These are phyloP conservation scores for Hozukius guyotensis DNA, from an alignment of 2,797 vertebrate genomes.

Conservation along the genomic window DNA sequence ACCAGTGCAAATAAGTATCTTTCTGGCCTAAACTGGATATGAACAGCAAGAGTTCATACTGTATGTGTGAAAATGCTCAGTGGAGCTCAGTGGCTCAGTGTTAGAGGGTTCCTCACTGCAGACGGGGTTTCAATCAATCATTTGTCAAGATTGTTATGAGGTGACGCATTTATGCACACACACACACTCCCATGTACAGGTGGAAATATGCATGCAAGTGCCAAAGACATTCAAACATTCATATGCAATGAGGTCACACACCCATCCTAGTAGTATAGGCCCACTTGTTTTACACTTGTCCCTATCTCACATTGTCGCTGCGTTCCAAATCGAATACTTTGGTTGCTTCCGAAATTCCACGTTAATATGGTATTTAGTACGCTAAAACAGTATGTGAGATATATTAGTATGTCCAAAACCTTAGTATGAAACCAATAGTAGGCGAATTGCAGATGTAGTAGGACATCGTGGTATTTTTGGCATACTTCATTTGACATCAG, in stretches of 20 bases:
- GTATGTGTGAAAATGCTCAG: no score
- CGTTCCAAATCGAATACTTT: no score
- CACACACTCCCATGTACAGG: background rate
- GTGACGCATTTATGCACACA: background rate
- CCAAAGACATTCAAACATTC: background rate
- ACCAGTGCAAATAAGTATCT: background rate
- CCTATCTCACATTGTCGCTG: no score
- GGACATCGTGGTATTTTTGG: rapidly evolving
- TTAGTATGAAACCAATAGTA: no score
- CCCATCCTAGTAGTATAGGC: no score
- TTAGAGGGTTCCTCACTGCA: constrained; percentile 4
- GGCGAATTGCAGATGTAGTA: rapidly evolving
- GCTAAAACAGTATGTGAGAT: no score
- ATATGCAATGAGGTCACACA: background rate
- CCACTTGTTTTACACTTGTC: no score
- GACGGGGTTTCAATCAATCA: constrained; percentile 26
- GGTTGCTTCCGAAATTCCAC: no score
- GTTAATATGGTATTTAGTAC: no score
- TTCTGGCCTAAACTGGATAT: background rate
- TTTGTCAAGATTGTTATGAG: background rate
- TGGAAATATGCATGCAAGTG: background rate
- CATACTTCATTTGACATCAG: no score
- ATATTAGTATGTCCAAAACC: no score
- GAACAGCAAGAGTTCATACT: no score
- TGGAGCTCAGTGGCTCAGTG: background rate